Percentiles rank a stretch among this genome's conserved stretches.
These are phyloP conservation scores for Brachionus paranguensis DNA, from an alignment of 1,140 invertebrate species.

Conservation along the genomic window DNA sequence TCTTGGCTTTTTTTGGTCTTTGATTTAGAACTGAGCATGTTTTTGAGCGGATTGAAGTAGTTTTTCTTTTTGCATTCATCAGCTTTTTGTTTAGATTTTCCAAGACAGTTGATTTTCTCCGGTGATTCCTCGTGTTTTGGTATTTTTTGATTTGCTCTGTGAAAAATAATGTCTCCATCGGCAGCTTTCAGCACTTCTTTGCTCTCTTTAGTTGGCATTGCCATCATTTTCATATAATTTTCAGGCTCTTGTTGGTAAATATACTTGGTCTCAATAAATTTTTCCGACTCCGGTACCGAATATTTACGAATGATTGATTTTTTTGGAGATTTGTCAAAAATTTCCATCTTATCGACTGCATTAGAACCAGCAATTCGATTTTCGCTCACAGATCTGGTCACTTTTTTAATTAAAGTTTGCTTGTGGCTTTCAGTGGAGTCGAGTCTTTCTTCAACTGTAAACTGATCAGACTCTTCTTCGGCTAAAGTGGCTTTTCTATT, in stretches of 20 bases:
- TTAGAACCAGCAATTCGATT: background rate
- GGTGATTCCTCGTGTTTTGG: background rate
- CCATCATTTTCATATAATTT: background rate
- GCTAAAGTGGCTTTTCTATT: background rate
- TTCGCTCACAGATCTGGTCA: background rate
- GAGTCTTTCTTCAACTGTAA: background rate
- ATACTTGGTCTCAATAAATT: background rate
- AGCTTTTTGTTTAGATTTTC: background rate
- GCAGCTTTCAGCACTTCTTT: constrained; percentile 20
- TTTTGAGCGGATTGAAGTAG: constrained; percentile 21
- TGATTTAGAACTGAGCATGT: background rate
- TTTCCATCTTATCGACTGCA: background rate
- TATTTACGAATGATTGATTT: constrained; percentile 3
- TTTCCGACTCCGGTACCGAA: background rate
- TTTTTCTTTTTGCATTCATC: background rate
- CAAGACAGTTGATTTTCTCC: background rate
- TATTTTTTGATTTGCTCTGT: background rate
- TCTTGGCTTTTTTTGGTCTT: background rate
- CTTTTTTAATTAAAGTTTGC: background rate
- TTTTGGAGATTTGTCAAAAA: background rate
- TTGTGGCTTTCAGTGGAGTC: background rate
- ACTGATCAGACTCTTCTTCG: constrained; percentile 5
- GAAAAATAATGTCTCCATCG: constrained; percentile 34
- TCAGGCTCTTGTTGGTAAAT: constrained; percentile 23
- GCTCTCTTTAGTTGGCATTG: background rate